Base-by-base conservation (phyloP, 1,140 invertebrate genomes). In the Ceratosolen fusciceps region DNA sequence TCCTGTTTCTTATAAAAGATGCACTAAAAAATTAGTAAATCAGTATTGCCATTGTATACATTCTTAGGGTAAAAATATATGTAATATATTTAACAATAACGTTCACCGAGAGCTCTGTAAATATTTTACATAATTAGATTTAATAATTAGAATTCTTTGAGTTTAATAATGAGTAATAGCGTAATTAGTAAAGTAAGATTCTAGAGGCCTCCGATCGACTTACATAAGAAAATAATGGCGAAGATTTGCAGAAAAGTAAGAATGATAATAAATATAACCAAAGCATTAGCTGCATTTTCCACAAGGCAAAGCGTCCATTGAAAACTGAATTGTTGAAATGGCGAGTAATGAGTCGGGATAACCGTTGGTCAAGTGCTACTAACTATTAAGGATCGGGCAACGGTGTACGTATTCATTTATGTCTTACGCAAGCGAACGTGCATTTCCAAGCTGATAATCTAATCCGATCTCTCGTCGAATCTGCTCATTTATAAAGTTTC, bases 401-500 rank as follows among this genome's bases (percentile, higher is more conserved):
- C 49, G 49, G 19, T 52, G 49, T 19, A 73, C 29, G 49, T 9
- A 37, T 47, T 47, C 47, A 68, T 68, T 47, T 68, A 68, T 68
- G 39, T 26, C 43, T 75, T 65, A 75, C 43, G 73, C 43, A 62
- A 65, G 21, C 39, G 39, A 24, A 39, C 56, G 12, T 37, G 24
- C 26, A 14, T 65, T 75, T 65, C 39, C 37, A 75, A 21, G 14
- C 52, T 52, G 24, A 19, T 67, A 68, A 76, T 76, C 74, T 76
- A 54, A 68, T 76, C 62, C 62, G 49, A 76, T 76, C 74, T 76
- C 47, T 34, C 47, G 74, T 37, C 49, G 49, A 29, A 68, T 76
- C 74, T 34, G 62, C 74, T 76, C 58, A 67, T 75, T 75, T 75
- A 75, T 75, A 52, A 67, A 62, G 56, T 26, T 34, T 39, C 19